Evolutionary conservation across 2,797 vertebrate genomes (phyloP), one percentile per base, ranked within the genome.

Genomic region (Harpagifer antarcticus): DNA sequence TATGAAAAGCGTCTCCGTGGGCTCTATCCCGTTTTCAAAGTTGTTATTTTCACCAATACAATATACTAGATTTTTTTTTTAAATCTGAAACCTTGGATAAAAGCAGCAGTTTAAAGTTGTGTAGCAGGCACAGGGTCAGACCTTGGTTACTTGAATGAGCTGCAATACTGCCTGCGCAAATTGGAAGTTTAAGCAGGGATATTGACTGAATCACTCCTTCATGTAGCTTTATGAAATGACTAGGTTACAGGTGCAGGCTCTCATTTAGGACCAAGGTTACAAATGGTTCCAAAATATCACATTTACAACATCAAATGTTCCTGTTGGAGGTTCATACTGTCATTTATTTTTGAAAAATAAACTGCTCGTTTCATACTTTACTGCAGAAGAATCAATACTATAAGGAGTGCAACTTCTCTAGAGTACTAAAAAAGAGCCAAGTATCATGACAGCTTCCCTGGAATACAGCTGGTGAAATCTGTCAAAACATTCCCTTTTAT

Each of bases 181-280:
- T 50, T 19, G 56, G 23, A 74, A 75, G 20, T 43, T 69, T 2
- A 68, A 54, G 42, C 61, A 37, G 55, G 55, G 66, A 63, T 70
- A 64, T 9, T 55, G 72, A 67, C 60, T 52, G 64, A 77, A 72
- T 72, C 67, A 37, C 31, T 23, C 3, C 20, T 69, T 71, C 42
- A 49, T 48, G 5, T 59, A 56, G 4, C 48, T 19, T 55, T 45
- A 63, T 71, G n/a, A 77, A 84, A 76, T 55, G 27, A 72, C 65
- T 13, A 45, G 49, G 56, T 65, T 71, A 66, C 27, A 72, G 59
- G 60, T 76, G 79, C 80, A 86, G 79, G 59, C 62, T 78, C 60
- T 85, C 52, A 50, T 75, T 71, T 50, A 47, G 13, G 45, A 72
- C 45, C 47, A 61, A 54, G 50, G 12, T 4, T 63, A 48, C 33